Base-by-base conservation (phyloP, 2,797 vertebrate genomes). In the Sebastes paucispinis region DNA sequence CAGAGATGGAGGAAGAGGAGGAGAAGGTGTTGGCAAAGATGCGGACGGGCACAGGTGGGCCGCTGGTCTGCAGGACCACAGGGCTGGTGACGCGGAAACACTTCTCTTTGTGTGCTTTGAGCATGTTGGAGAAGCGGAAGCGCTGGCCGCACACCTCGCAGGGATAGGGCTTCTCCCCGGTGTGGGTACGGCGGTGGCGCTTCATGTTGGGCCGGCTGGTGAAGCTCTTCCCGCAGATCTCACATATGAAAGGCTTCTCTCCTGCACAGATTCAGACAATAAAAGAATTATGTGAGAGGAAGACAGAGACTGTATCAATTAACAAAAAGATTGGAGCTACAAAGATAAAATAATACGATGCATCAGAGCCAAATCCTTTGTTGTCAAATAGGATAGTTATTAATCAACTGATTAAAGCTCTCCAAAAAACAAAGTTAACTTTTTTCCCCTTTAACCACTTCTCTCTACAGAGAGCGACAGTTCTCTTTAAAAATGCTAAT, bases 151-250 rank as follows among this genome's bases (percentile, higher is more conserved):
- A 99, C 85, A 98, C 97, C 4, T 99, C 98, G 16, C 98, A 99
- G 0, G 98, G 98, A 64, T 99, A 99, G 32, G 98, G 98, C 95
- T 99, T 99, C 95, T 99, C 98, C 32, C 98, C 98, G 0, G 98
- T 99, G 96, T 99, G 98, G 4, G 98, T 99, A 82, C 98, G 94
- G 20, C 98, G 97, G 86, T 99, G 98, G 18, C 98, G 96, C 93
- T 99, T 99, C 98, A 99, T 99, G 94, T 99, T 99, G 83, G 98
- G 98, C 71, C 98, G 97, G 91, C 98, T 99, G 95, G 98, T 99
- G 96, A 99, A 99, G 94, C 98, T 99, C 91, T 99, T 99, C 80
- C 98, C 98, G 18, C 98, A 99, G 93, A 99, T 99, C 96, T 99
- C 98, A 92, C 98, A 99, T 89, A 99, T 99, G 92, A 98, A 99